Conservation (phyloP, 2,113 vertebrate species). For the Leptosomus discolor region DNA sequence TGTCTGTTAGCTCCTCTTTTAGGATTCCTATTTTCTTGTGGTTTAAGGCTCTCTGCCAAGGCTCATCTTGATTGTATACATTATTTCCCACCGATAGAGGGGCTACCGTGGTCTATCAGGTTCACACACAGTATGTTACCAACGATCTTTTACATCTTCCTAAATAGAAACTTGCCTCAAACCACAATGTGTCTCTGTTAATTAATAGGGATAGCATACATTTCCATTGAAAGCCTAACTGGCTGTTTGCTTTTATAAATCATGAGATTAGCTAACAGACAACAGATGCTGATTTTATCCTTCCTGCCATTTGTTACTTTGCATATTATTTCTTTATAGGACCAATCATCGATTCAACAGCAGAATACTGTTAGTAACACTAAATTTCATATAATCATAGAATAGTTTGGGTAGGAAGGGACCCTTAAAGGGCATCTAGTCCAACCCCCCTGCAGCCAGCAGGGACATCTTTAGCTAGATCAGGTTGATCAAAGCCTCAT, state of each 20-base stretch:
- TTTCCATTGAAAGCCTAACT: neutral
- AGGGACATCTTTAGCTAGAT: too few species aligned
- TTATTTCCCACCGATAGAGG: neutral
- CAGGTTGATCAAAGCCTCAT: too few species aligned
- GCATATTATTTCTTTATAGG: neutral
- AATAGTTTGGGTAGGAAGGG: too few species aligned
- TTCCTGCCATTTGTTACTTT: neutral
- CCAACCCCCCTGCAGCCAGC: too few species aligned
- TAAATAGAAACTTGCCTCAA: neutral
- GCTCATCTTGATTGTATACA: neutral
- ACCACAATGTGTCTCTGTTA: neutral
- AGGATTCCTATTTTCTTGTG: neutral
- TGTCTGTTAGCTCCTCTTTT: neutral
- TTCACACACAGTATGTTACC: neutral
- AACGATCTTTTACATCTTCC: neutral
- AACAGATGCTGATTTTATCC: slow-evolving; percentile 1
- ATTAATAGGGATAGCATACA: neutral
- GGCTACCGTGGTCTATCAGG: neutral
- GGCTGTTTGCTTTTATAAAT: slow-evolving; percentile 19
- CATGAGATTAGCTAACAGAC: neutral
- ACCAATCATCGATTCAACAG: neutral
- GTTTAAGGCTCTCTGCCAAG: neutral
- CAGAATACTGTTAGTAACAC: too few species aligned
- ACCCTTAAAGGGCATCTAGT: too few species aligned
- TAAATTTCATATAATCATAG: too few species aligned